These are phyloP conservation scores for Metallyticus violacea DNA, from an alignment of 2,888 invertebrate genomes.

Conservation along the genomic window DNA sequence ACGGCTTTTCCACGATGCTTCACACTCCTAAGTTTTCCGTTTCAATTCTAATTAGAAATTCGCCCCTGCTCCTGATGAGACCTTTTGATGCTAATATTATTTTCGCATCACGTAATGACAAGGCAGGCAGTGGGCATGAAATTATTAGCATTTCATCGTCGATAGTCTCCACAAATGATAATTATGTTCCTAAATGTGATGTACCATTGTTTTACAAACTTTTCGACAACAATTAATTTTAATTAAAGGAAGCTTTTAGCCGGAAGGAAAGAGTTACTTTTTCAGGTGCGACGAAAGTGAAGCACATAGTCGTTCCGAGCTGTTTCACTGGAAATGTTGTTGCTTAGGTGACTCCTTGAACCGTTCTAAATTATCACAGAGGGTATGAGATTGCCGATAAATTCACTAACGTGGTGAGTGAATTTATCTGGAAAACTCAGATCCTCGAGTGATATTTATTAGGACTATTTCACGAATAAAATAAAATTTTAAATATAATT, in stretches of 20 bases:
- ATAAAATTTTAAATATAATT: too few species aligned
- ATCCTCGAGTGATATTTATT: too few species aligned
- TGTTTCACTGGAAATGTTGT: too few species aligned
- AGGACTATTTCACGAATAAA: too few species aligned
- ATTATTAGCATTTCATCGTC: background rate
- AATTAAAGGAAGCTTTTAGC: background rate
- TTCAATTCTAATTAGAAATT: background rate
- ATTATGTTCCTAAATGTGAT: background rate
- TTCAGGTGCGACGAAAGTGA: background rate
- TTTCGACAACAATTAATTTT: background rate
- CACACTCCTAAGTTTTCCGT: background rate
- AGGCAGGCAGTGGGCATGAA: background rate
- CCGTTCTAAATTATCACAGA: too few species aligned
- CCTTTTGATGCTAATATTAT: background rate
- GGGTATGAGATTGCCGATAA: too few species aligned
- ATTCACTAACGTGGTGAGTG: too few species aligned
- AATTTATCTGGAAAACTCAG: too few species aligned
- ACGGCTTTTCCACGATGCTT: background rate
- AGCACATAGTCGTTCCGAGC: too few species aligned
- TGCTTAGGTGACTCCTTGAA: too few species aligned
- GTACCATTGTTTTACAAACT: background rate
- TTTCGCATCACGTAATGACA: background rate
- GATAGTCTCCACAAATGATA: background rate
- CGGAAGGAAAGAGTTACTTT: background rate
- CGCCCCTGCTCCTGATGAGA: background rate